Evolutionary conservation across 2,113 vertebrate genomes (phyloP).

Genomic region (Hippoglossus stenolepis): DNA sequence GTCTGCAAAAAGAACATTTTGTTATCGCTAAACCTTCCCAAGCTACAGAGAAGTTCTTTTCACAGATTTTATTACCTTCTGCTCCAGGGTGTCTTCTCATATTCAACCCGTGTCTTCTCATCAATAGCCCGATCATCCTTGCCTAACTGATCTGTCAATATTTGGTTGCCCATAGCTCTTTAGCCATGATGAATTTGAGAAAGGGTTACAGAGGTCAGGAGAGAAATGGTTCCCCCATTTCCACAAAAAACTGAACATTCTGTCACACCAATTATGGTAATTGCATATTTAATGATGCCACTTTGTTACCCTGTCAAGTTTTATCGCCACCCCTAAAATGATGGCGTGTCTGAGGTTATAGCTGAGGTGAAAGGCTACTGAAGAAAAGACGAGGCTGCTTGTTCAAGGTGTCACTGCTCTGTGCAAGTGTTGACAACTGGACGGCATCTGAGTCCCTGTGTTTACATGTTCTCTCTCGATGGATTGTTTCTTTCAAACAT

Average conservation of each 20-base stretch:
- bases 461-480: too few species aligned
- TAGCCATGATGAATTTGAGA: conserved; percentile 26
- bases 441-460: not conserved
- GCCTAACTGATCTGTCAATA: conserved; percentile 57
- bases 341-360: conserved; percentile 9
- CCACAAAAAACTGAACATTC: conserved; percentile 20
- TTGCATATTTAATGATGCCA: conserved; percentile 44
- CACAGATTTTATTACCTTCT: conserved; percentile 10
- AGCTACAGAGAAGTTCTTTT: not conserved
- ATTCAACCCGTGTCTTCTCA: conserved; percentile 19
- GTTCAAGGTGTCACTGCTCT: not conserved
- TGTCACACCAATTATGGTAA: conserved; percentile 51
- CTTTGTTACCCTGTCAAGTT: conserved; percentile 43
- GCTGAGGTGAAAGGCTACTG: conserved; percentile 19
- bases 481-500: not conserved
- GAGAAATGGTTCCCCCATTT: conserved; percentile 26
- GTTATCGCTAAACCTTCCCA: not conserved
- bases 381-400: not conserved
- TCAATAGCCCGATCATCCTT: conserved; percentile 46
- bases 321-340: conserved; percentile 39
- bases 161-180: conserved; percentile 32
- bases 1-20: not conserved
- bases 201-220: conserved; percentile 31
- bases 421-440: not conserved
- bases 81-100: not conserved